These are phyloP conservation scores for Himalopsyche japonica DNA, from an alignment of 2,888 invertebrate species.

Conservation along the genomic window DNA sequence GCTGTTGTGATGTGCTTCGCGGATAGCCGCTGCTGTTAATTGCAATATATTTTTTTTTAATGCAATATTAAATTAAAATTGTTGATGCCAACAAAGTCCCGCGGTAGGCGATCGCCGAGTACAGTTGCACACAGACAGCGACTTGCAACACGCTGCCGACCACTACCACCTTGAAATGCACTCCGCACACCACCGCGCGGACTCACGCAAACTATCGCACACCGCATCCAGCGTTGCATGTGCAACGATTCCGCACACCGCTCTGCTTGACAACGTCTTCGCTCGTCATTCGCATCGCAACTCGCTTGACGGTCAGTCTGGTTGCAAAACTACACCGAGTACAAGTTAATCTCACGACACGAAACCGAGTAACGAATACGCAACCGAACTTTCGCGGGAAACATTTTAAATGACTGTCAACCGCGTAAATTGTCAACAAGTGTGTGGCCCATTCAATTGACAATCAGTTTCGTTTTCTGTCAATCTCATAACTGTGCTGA, in stretches of 20 bases:
- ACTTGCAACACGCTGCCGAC: neutral
- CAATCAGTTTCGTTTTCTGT: neutral
- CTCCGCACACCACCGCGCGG: neutral
- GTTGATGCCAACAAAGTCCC: neutral
- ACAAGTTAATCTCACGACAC: neutral
- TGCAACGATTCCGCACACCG: conserved; percentile 8
- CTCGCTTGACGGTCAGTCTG: conserved; percentile 13
- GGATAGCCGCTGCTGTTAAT: too few species aligned
- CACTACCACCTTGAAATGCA: neutral
- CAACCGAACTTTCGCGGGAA: too few species aligned
- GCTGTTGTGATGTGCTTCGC: too few species aligned
- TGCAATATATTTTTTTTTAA: too few species aligned
- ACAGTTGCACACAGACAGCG: neutral
- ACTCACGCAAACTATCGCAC: neutral
- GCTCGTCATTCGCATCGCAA: neutral
- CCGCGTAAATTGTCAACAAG: neutral
- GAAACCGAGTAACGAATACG: neutral
- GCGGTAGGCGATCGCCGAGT: neutral
- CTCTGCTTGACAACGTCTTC: conserved; percentile 5
- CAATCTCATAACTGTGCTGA: too few species aligned
- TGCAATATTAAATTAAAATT: neutral
- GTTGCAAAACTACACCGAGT: neutral
- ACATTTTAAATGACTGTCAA: neutral
- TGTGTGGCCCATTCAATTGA: neutral
- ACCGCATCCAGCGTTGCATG: conserved; percentile 13